Evolutionary conservation across 2,797 vertebrate genomes (phyloP), one percentile per base, ranked within the genome.

Genomic region (Sebastes reedi): DNA sequence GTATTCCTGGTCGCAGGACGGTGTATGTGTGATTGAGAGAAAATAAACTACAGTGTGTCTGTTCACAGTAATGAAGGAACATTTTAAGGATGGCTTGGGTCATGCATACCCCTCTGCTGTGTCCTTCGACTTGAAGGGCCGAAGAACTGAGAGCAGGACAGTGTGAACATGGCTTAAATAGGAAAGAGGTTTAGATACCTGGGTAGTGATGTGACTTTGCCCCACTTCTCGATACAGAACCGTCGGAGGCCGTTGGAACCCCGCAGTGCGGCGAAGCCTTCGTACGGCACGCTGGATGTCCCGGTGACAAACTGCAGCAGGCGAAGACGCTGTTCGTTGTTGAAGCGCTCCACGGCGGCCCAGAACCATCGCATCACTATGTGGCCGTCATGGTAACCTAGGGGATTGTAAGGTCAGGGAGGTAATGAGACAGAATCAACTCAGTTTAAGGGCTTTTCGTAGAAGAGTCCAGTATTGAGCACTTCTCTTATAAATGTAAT

Each of bases 181-280:
- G 16, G 7, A 36, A 61, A 39, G 22, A 7, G 13, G 7, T 1
- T 20, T 0, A 20, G 16, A 22, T 96, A 99, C 98, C 98, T 98
- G 89, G 98, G 98, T 58, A 99, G 95, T 22, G 98, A 98, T 1
- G 98, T 99, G 86, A 99, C 96, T 92, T 99, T 99, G 34, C 98
- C 98, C 98, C 98, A 99, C 85, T 99, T 99, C 93, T 99, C 98
- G 74, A 99, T 99, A 91, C 98, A 99, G 95, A 99, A 99, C 46
- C 97, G 97, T 1, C 98, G 95, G 20, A 99, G 95, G n/a, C 98
- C 98, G 0, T 98, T 99, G 94, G 98, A 99, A 6, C 98, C 98
- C 3, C 98, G 94, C 10, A 99, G 96, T 9, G 97, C 95, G 0
- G 97, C 97, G 6, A 99, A 99, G 61, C 98, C 98, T 87, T 99